Evolutionary conservation across 2,888 invertebrate genomes (phyloP).

Genomic region (Noctua pronuba): DNA sequence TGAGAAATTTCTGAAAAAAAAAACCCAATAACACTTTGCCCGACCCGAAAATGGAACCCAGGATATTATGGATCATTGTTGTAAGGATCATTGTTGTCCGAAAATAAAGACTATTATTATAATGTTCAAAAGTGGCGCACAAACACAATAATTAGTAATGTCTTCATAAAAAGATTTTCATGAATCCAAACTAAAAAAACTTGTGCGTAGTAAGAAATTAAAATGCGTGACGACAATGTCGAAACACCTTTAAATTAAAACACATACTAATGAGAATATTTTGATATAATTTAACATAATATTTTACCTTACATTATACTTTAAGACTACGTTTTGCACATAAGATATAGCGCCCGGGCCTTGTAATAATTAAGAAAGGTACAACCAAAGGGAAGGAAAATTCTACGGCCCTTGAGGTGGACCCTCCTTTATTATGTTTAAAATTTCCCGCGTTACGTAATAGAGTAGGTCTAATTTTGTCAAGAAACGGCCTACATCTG

Average conservation of each 20-base stretch:
- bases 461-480: constrained; percentile 58
- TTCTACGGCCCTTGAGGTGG: constrained; percentile 51
- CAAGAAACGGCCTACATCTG: constrained; percentile 45
- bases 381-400: constrained; percentile 54
- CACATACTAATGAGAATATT: constrained; percentile 8
- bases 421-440: constrained; percentile 65
- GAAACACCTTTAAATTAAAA: constrained; percentile 16
- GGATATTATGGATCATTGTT: too few relatives aligned
- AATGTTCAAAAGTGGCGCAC: background rate
- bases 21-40: too few relatives aligned
- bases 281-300: constrained; percentile 18
- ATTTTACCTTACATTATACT: constrained; percentile 35
- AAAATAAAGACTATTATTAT: too few relatives aligned
- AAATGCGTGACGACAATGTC: background rate
- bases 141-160: background rate
- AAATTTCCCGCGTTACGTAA: constrained; percentile 61
- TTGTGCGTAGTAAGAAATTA: background rate
- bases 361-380: constrained; percentile 63
- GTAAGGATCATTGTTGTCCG: too few relatives aligned
- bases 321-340: constrained; percentile 43
- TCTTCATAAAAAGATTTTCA: background rate
- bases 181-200: background rate
- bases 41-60: too few relatives aligned
- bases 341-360: constrained; percentile 42
- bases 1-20: too few relatives aligned